Evolutionary conservation across 2,797 vertebrate genomes (phyloP).

Genomic region (Lagodon rhomboides): DNA sequence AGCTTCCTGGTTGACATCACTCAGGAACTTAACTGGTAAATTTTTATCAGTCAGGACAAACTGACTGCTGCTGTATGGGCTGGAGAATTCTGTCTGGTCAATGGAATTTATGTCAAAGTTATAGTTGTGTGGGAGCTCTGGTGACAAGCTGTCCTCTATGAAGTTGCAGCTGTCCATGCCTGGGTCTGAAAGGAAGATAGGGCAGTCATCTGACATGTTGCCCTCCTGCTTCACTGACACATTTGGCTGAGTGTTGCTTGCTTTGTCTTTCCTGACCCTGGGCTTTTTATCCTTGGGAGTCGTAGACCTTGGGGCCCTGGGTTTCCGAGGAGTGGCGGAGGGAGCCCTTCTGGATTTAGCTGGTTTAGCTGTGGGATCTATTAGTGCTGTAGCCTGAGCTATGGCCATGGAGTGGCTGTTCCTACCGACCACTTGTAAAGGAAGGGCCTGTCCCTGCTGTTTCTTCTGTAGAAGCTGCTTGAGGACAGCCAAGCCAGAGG

Average conservation of each 20-base stretch:
- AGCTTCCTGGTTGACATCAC: slow-evolving; percentile 93
- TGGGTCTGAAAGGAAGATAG: slow-evolving; percentile 90
- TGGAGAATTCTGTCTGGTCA: slow-evolving; percentile 94
- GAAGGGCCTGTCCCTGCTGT: slow-evolving; percentile 83
- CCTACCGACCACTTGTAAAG: slow-evolving; percentile 67
- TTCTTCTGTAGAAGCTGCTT: slow-evolving; percentile 95
- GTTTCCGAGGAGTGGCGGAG: slow-evolving; percentile 85
- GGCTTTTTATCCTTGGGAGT: slow-evolving; percentile 85
- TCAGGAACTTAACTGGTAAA: slow-evolving; percentile 95
- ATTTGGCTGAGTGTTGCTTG: slow-evolving; percentile 75
- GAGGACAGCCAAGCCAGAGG: slow-evolving; percentile 92
- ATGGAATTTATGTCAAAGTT: slow-evolving; percentile 97
- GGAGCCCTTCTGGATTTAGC: slow-evolving; percentile 84
- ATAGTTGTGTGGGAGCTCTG: slow-evolving; percentile 94
- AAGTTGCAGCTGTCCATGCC: slow-evolving; percentile 95
- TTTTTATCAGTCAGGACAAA: slow-evolving; percentile 97
- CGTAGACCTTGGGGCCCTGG: slow-evolving; percentile 85
- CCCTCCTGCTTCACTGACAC: slow-evolving; percentile 78
- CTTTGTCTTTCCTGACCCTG: slow-evolving; percentile 85
- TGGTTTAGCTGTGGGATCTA: slow-evolving; percentile 80
- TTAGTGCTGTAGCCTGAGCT: slow-evolving; percentile 74
- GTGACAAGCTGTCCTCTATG: slow-evolving; percentile 96
- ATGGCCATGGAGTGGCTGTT: slow-evolving; percentile 71
- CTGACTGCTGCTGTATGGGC: slow-evolving; percentile 94
- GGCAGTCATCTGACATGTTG: slow-evolving; percentile 86